Percentiles rank a stretch among this genome's conserved stretches.
Conservation (phyloP, 2,888 invertebrate species). For the Drosophila anomalata region DNA sequence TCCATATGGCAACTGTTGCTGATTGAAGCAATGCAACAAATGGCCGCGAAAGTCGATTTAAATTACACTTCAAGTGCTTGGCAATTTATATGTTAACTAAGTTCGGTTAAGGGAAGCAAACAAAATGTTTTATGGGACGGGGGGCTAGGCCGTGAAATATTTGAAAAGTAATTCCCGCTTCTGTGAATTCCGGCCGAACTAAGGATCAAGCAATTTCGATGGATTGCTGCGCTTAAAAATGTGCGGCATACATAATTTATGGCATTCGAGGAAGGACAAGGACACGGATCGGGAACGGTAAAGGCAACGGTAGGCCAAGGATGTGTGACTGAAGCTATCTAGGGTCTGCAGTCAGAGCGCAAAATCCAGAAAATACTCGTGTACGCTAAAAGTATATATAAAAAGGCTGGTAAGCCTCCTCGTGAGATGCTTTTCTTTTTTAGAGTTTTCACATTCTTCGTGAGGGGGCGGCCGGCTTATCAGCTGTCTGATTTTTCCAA, state of each 20-base stretch:
- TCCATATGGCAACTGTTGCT: constrained; percentile 60
- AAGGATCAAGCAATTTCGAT: constrained; percentile 32
- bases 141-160: constrained; percentile 22
- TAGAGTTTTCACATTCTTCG: constrained; percentile 34
- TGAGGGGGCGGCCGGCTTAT: constrained; percentile 58
- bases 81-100: constrained; percentile 72
- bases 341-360: constrained; percentile 58
- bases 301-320: constrained; percentile 21
- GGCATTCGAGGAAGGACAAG: constrained; percentile 52
- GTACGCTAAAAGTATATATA: constrained; percentile 35
- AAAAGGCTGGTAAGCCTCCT: background rate
- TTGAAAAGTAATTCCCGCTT: constrained; percentile 32
- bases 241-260: constrained; percentile 79
- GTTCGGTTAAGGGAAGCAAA: constrained; percentile 27
- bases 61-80: constrained; percentile 67
- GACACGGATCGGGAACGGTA: constrained; percentile 11
- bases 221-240: constrained; percentile 63
- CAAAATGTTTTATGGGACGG: constrained; percentile 52
- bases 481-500: constrained; percentile 67
- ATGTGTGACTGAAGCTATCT: constrained; percentile 68
- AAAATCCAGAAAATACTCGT: constrained; percentile 27
- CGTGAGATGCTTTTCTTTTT: constrained; percentile 23
- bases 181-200: constrained; percentile 28
- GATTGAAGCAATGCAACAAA: constrained; percentile 39
- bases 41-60: constrained; percentile 49